Conservation (phyloP, 2,888 invertebrate species). For the Mycogona germanica region DNA sequence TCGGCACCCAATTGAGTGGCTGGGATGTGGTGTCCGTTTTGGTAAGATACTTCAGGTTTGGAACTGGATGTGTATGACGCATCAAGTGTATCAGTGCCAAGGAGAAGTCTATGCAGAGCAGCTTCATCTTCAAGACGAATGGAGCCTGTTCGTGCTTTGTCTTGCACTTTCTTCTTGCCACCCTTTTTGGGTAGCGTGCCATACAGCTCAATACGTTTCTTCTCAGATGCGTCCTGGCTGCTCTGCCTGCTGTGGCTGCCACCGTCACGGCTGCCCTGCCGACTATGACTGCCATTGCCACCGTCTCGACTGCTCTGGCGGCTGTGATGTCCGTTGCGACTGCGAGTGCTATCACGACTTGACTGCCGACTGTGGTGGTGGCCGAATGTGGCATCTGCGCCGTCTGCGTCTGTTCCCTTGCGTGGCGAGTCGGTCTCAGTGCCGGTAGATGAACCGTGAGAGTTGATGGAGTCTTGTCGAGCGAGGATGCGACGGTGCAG, state of each 20-base stretch:
- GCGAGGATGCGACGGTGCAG: constrained; percentile 64
- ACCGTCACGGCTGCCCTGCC: constrained; percentile 25
- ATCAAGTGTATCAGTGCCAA: no score
- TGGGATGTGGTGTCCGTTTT: background rate
- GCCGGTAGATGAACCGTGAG: constrained; percentile 18
- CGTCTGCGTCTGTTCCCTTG: background rate
- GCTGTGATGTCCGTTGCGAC: constrained; percentile 48
- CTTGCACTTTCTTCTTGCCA: constrained; percentile 36
- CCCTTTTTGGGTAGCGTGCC: constrained; percentile 84
- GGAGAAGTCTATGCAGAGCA: constrained; percentile 39
- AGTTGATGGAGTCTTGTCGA: constrained; percentile 24
- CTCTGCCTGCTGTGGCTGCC: constrained; percentile 20
- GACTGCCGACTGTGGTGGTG: constrained; percentile 58
- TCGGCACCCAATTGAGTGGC: background rate
- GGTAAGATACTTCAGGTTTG: background rate
- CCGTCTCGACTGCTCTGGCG: constrained; percentile 48
- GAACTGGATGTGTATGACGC: background rate
- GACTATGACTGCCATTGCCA: constrained; percentile 23
- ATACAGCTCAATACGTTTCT: constrained; percentile 62
- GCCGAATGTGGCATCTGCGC: constrained; percentile 40
- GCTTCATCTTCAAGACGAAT: constrained; percentile 26
- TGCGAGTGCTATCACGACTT: constrained; percentile 40
- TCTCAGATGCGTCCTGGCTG: constrained; percentile 17
- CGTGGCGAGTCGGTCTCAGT: constrained; percentile 13
- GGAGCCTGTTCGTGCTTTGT: constrained; percentile 18